phyloP scores from a whole-genome alignment of 2,888 invertebrate species.

The Mimas tiliae region DNA sequence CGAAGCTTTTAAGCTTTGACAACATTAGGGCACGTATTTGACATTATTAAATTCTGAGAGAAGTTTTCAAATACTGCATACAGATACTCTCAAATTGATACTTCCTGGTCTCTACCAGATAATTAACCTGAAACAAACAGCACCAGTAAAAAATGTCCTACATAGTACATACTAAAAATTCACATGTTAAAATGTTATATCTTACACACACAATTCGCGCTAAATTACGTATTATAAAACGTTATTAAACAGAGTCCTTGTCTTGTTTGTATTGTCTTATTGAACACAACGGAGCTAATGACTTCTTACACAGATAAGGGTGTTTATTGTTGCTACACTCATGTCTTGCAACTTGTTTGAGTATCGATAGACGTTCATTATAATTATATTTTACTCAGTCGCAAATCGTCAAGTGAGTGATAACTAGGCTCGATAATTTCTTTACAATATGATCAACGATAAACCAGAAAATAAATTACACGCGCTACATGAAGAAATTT shows the following conservation, averaged over 20 bases:
- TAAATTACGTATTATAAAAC: constrained; percentile 25
- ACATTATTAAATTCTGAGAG: too few species aligned
- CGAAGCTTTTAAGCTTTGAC: too few species aligned
- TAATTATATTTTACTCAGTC: constrained; percentile 34
- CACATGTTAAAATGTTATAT: neutral
- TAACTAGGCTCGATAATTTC: constrained; percentile 15
- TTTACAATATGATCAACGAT: constrained; percentile 38
- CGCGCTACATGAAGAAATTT: constrained; percentile 40
- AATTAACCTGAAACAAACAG: too few species aligned
- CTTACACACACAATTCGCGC: neutral
- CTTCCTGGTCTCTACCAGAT: too few species aligned
- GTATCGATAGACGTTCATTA: constrained; percentile 45
- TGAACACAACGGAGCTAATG: constrained; percentile 59
- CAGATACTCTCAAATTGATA: too few species aligned
- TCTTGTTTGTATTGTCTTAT: constrained; percentile 52
- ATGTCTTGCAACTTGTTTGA: constrained; percentile 44
- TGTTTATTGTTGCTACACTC: constrained; percentile 58
- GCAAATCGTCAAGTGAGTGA: constrained; percentile 30
- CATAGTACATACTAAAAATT: too few species aligned
- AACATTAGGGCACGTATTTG: too few species aligned
- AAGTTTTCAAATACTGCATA: too few species aligned
- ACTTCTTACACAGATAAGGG: constrained; percentile 66
- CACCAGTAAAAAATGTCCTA: too few species aligned
- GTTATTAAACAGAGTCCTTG: constrained; percentile 36
- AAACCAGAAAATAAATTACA: constrained; percentile 36